Evolutionary conservation across 2,113 vertebrate species (phyloP), one percentile per base, ranked within the genome.

Genomic region (Apaloderma vittatum): DNA sequence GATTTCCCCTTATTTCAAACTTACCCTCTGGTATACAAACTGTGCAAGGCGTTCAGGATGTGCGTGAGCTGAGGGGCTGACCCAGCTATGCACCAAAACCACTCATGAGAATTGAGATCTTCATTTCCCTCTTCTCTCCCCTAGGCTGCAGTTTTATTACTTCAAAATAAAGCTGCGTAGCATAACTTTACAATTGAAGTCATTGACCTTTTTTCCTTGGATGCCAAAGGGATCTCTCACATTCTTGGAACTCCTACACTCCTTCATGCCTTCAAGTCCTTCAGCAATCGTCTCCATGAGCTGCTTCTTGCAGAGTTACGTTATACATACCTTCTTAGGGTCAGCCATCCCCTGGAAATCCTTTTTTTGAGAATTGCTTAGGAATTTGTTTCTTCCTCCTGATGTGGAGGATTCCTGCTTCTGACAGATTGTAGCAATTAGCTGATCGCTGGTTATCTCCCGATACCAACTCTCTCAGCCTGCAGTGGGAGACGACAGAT

Each of bases 401-500:
- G 37, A 34, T 92, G 68, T 57, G 58, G 70, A 95, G 21, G n/a
- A 43, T 71, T 94, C n/a, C n/a, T 78, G 9, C 36, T 90, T 91
- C 52, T 96, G 77, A 59, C 81, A 87, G 91, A 74, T 85, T 58
- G 46, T 40, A 75, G 43, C 3, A 12, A 66, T 88, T 78, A 81
- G 45, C 68, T 89, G 86, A 76, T 91, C n/a, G 62, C 29, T 72
- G 36, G 24, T 78, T 94, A 62, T 91, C 61, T 92, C 70, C 61
- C 34, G 30, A 58, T 89, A 86, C 61, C 52, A 92, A 18, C 68
- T 84, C 65, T 88, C 40, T 79, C 36, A 79, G 46, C 54, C 80
- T 92, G 74, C 82, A 73, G 34, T 94, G 68, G 80, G 57, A 94
- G 66, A 72, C 3, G 9, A 82, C 86, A 93, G 92, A 78, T 96